Base-by-base conservation (phyloP, 1,140 invertebrate species). In the Drosophila lacteicornis region DNA sequence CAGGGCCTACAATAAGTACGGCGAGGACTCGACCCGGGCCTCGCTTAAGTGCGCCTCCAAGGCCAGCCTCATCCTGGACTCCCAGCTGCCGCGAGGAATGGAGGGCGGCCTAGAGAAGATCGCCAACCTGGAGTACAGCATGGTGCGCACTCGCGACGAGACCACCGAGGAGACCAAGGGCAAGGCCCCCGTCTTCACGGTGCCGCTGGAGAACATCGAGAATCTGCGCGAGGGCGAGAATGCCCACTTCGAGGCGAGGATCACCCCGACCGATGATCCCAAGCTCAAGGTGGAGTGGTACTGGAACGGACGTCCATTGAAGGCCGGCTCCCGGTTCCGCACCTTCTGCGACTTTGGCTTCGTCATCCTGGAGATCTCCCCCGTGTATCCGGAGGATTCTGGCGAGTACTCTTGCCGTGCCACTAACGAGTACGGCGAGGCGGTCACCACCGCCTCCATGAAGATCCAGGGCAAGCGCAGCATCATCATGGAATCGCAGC, bases 311-410 rank as follows among this genome's bases (percentile, higher is more conserved):
- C 97, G 98, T 93, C 96, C 97, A 27, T 93, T 98, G 46, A 96
- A 96, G 93, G 97, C 97, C 42, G 97, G 97, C 56, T 98, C 97
- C 15, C 94, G 98, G 76, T 98, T 98, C 94, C 95, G 97, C 55
- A 98, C 97, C 51, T 98, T 99, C 95, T 97, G 97, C 91, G 98
- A 99, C 92, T 99, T 99, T 93, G 98, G 98, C 49, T 99, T 98
- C 91, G 97, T 98, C 15, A 98, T 98, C 79, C 93, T 98, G 69
- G 97, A 98, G 94, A 98, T 99, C 67, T 98, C 97, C 4, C 97
- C 97, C 0, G 97, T 98, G n/a, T 98, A 98, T 93, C 97, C 97
- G 3, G 97, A 98, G 94, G 97, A 98, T 90, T 97, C 97, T 59
- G 98, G 98, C 38, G 97, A 98, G 94, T 99, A 99, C 93, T 97